These are phyloP conservation scores for Drosophila borealis DNA, from an alignment of 2,888 invertebrate genomes.

Conservation along the genomic window DNA sequence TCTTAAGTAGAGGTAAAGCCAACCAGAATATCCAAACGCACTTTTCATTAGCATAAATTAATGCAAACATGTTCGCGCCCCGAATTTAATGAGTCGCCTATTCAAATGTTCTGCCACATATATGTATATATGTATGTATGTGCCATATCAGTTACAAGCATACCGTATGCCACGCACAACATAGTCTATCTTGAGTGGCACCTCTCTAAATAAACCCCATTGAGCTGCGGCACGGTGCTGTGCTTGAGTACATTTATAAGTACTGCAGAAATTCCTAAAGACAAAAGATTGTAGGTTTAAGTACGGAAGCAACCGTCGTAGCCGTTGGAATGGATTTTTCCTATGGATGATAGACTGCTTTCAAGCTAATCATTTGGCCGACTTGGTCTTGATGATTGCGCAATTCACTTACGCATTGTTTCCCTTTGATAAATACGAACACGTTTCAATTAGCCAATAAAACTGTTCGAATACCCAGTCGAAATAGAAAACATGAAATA, in stretches of 20 bases:
- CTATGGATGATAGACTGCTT: neutral
- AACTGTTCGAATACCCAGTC: neutral
- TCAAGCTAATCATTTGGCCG: conserved; percentile 3
- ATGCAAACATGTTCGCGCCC: conserved; percentile 19
- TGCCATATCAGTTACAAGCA: conserved; percentile 38
- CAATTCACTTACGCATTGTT: neutral
- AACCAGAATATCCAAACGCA: conserved; percentile 26
- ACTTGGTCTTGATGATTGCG: neutral
- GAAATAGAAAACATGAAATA: neutral
- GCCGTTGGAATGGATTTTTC: neutral
- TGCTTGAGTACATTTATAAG: neutral
- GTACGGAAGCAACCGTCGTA: neutral
- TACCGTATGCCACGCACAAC: conserved; percentile 20
- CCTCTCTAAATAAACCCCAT: conserved; percentile 13
- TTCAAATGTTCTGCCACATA: conserved; percentile 20
- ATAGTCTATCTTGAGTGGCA: conserved; percentile 35
- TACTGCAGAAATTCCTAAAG: neutral
- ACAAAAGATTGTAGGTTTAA: neutral
- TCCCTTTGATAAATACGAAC: conserved; percentile 2
- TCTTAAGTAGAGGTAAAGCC: neutral
- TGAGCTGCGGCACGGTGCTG: neutral
- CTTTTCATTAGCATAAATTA: conserved; percentile 66
- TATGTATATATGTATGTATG: neutral
- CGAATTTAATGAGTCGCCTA: conserved; percentile 19
- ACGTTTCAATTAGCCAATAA: conserved; percentile 12